Base-by-base conservation (phyloP, 2,888 invertebrate genomes). In the Copidosoma aretas region DNA sequence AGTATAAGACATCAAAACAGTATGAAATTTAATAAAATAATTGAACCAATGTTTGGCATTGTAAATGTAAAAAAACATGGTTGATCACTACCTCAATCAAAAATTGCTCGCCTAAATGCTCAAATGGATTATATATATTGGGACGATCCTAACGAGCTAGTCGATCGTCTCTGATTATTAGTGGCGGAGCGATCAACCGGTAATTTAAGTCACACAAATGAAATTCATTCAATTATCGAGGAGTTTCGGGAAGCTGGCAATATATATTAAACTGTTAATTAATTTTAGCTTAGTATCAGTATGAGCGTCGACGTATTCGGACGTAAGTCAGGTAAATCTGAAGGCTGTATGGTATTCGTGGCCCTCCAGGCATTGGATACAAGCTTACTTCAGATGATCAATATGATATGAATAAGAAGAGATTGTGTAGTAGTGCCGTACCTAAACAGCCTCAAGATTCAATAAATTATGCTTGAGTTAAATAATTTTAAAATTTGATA, bases 341-440 rank as follows among this genome's bases (percentile, higher is more conserved):
- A 53, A 21, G 32, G 4, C 8, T 3, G 32, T 14, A n/a, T 32
- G 21, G 32, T 3, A 15, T 32, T 14, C 25, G 25, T 8, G 56
- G 56, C 25, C 25, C 56, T n/a, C 25, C 56, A n/a, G 56, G 56
- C n/a, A 59, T 21, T 22, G 59, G 43, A 43, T 59, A 43, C 41
- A 21, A 21, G 14, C 4, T 70, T 2, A 71, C 67, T 17, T 10
- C 49, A 22, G 66, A 71, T 53, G 65, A 62, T 46, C 58, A 71
- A 15, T 73, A 71, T 49, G 60, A 71, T 52, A 25, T 71, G 43
- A 39, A 67, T 25, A 46, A 68, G 22, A 71, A 60, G 39, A 49
- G 39, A 67, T 49, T 73, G n/a, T 65, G 68, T 43, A 72, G 70
- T 57, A 32, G 70, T 17, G 63, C 56, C 15, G 22, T 58, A 17